These are phyloP conservation scores for Volucella inanis DNA, from an alignment of 2,888 invertebrate species.

Conservation along the genomic window DNA sequence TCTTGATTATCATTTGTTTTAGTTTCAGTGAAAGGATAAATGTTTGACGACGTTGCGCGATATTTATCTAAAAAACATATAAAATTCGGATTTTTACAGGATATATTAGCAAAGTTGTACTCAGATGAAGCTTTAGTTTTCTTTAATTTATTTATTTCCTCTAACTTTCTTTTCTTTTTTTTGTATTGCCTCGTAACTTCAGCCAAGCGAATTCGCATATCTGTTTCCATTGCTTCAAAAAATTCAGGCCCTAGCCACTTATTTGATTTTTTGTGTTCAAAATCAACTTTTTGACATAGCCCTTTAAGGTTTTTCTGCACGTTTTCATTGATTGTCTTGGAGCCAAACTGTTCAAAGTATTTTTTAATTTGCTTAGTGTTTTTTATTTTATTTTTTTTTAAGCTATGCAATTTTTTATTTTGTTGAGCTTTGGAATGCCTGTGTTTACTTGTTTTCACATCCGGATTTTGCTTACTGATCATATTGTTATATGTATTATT, in stretches of 20 bases:
- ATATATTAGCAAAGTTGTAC: slow-evolving; percentile 67
- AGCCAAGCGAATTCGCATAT: slow-evolving; percentile 91
- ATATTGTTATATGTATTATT: slow-evolving; percentile 20
- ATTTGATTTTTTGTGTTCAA: slow-evolving; percentile 78
- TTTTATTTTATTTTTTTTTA: slow-evolving; percentile 83
- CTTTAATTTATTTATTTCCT: slow-evolving; percentile 85
- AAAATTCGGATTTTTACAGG: slow-evolving; percentile 65
- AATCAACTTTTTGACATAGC: slow-evolving; percentile 79
- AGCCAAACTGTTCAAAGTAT: slow-evolving; percentile 75
- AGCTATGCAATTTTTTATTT: slow-evolving; percentile 81
- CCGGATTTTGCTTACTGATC: slow-evolving; percentile 30
- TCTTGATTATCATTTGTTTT: slow-evolving; percentile 14
- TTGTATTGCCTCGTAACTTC: slow-evolving; percentile 92
- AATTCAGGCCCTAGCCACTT: slow-evolving; percentile 84
- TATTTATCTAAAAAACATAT: slow-evolving; percentile 62
- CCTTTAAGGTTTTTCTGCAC: slow-evolving; percentile 79
- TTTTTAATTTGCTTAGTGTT: slow-evolving; percentile 77
- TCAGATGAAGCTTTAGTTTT: slow-evolving; percentile 79
- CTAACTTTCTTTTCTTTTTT: slow-evolving; percentile 92
- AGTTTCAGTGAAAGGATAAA: slow-evolving; percentile 15
- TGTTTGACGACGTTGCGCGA: slow-evolving; percentile 43
- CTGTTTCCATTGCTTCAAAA: slow-evolving; percentile 90
- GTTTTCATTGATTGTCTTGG: slow-evolving; percentile 79
- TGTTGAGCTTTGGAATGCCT: slow-evolving; percentile 83
- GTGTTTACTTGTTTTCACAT: slow-evolving; percentile 83